Evolutionary conservation across 2,113 vertebrate species (phyloP).

Genomic region (Trachemys scripta): DNA sequence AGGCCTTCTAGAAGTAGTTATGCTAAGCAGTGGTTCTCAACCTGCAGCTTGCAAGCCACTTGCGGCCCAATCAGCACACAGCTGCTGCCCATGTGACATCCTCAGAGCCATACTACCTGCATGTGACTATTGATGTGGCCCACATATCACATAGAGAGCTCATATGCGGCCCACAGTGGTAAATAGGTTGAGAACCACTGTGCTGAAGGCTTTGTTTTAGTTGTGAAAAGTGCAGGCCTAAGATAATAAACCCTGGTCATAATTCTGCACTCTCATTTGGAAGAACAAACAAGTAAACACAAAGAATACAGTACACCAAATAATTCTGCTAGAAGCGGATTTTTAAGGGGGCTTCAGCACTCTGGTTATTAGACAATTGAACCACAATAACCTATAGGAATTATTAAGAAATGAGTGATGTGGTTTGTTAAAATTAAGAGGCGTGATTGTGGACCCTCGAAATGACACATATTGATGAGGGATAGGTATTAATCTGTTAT

Average conservation of each 20-base stretch:
- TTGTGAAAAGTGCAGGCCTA: not conserved
- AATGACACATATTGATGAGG: not conserved
- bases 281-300: not conserved
- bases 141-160: too few species aligned
- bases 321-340: not conserved
- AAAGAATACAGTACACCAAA: not conserved
- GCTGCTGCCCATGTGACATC: too few species aligned
- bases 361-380: not conserved
- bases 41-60: too few species aligned
- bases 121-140: too few species aligned
- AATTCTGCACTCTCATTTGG: not conserved
- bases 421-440: not conserved
- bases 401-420: not conserved
- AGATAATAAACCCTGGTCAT: not conserved
- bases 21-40: too few species aligned
- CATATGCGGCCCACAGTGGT: too few species aligned
- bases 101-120: too few species aligned
- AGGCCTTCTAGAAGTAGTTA: too few species aligned
- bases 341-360: not conserved
- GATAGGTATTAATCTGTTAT: not conserved
- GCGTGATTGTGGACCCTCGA: not conserved
- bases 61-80: too few species aligned
- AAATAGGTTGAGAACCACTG: too few species aligned
- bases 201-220: not conserved
- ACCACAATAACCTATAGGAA: not conserved